Evolutionary conservation across 2,113 vertebrate species (phyloP).

Genomic region (Dasypus novemcinctus): DNA sequence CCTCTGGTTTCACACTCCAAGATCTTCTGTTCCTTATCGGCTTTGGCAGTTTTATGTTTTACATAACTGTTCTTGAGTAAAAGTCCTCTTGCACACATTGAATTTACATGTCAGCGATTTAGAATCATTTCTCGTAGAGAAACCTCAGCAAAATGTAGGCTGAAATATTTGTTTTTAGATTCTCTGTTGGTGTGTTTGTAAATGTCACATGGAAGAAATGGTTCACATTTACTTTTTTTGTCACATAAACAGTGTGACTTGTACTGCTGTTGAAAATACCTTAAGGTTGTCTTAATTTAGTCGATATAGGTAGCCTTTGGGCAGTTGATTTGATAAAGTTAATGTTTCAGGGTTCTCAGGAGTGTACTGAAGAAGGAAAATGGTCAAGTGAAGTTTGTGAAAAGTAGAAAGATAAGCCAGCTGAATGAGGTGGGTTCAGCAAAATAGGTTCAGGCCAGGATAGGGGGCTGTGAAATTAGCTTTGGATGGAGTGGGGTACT

Average conservation of each 20-base stretch:
- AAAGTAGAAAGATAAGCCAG: not conserved
- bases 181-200: conserved; percentile 5
- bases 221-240: conserved; percentile 2
- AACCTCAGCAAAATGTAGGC: not conserved
- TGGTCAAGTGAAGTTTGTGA: not conserved
- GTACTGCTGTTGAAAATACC: not conserved
- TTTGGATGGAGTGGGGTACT: not conserved
- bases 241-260: not conserved
- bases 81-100: conserved; percentile 17
- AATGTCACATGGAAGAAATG: not conserved
- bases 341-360: not conserved
- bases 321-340: not conserved
- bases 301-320: not conserved
- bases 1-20: not conserved
- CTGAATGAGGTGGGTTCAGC: not conserved
- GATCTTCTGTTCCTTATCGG: not conserved
- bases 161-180: conserved; percentile 15
- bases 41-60: conserved; percentile 57
- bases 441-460: not conserved
- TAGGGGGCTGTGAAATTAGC: not conserved
- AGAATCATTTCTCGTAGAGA: not conserved
- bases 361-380: not conserved
- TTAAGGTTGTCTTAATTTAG: not conserved
- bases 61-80: conserved; percentile 57
- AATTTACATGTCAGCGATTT: not conserved